phyloP scores from a whole-genome alignment of 2,888 invertebrate genomes.

The Nemapogon koenigi region DNA sequence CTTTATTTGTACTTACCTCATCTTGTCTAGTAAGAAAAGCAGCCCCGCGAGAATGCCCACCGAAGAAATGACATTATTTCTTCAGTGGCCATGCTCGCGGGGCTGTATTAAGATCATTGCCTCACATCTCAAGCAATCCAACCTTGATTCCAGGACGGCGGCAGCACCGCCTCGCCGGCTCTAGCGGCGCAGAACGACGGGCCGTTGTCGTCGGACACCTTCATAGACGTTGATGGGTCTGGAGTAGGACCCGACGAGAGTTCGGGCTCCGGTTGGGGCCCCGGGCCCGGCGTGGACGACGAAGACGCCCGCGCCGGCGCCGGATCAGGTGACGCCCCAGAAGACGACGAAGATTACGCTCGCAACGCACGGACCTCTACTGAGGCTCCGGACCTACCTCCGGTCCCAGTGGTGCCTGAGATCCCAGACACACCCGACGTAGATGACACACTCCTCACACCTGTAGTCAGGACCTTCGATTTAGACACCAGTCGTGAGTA shows the following conservation, averaged over 20 bases:
- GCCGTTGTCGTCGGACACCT: slow-evolving; percentile 56
- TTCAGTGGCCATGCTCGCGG: no score
- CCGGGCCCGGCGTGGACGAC: slow-evolving; percentile 82
- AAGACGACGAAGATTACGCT: slow-evolving; percentile 54
- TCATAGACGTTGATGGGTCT: slow-evolving; percentile 78
- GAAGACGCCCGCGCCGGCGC: slow-evolving; percentile 35
- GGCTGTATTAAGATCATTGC: no score
- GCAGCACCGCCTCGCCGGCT: slow-evolving; percentile 23
- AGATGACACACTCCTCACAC: slow-evolving; percentile 29
- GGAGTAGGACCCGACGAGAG: slow-evolving; percentile 76
- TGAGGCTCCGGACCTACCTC: slow-evolving; percentile 12
- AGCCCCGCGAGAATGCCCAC: no score
- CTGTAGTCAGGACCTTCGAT: slow-evolving; percentile 32
- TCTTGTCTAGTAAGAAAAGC: no score
- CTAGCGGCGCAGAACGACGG: slow-evolving; percentile 43
- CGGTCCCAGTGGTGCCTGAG: slow-evolving; percentile 16
- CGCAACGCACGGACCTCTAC: slow-evolving; percentile 18
- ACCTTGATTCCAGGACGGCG: slow-evolving; percentile 54
- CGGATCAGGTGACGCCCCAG: slow-evolving; percentile 29
- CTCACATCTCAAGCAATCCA: no score
- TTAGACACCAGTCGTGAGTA: slow-evolving; percentile 54
- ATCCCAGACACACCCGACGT: slow-evolving; percentile 18
- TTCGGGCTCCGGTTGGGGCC: slow-evolving; percentile 86
- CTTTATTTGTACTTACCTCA: no score
- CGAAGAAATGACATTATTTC: no score